Base-by-base conservation (phyloP, 2,888 invertebrate genomes). In the Desoria tigrina region DNA sequence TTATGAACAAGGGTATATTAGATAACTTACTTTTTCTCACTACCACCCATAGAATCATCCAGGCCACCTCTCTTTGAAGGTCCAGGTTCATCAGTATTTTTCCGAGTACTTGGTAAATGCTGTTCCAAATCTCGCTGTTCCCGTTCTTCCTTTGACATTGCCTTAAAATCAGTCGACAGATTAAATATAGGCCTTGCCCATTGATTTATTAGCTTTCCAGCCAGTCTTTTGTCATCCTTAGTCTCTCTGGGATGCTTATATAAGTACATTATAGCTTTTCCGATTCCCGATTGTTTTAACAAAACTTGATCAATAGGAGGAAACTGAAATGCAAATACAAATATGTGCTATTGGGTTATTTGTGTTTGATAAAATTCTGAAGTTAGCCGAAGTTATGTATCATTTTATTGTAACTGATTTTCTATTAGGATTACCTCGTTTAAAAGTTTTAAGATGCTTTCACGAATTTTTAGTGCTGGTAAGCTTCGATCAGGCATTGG, bases 121-220 rank as follows among this genome's bases (percentile, higher is more conserved):
- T 93, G 92, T 75, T 93, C 92, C 77, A 90, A 84, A 82, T 96
- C 96, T 74, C 97, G 85, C 80, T 94, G 92, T 80, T 94, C 87
- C 45, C 98, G 86, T 81, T 99, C 98, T 81, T 98, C 96, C 79
- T 90, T 90, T 6, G 90, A 87, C 84, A 99, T 85, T 2, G 93
- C 91, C 86, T 91, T 92, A 79, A 92, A 94, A 81, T 96, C 92
- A 14, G 92, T 88, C 26, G 92, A 92, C 65, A 98, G 84, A 84
- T 97, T 96, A 82, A 99, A 98, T 74, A 99, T 97, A 1, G 98
- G 97, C 16, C 98, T 82, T 0, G 97, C 94, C 98, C 99, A 99
- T 82, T 96, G 95, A 71, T 92, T 94, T 74, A 98, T 97, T 72
- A 98, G 85, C 73, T 90, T 88, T 1, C 94, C 94, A 68, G 96